Evolutionary conservation across 2,888 invertebrate genomes (phyloP), one percentile per base, ranked within the genome.

Genomic region (Nycteola revayana): DNA sequence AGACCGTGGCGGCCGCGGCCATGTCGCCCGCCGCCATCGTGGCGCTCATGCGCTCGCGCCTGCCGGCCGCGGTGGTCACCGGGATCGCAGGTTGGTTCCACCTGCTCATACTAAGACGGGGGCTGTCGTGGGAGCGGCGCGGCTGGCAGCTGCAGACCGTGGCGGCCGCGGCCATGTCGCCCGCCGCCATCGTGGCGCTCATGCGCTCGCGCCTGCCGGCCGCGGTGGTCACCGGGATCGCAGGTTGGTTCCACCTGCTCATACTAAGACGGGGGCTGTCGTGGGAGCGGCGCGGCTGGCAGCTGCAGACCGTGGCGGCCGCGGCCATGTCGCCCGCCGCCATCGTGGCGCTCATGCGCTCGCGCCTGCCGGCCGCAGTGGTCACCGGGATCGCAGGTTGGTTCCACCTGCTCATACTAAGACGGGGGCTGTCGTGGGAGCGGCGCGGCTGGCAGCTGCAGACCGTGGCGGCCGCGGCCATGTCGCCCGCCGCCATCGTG

Each of bases 321-420:
- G 94, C 94, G 4, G 94, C 95, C 59, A 93, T 96, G 81, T 96
- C 96, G 1, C 93, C 94, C 0, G 91, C 92, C 10, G 94, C 95
- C 32, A 92, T 95, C 9, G 91, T 91, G 56, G 93, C 94, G 57
- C 84, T 97, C 45, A 90, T 96, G 38, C 93, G 93, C 71, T 95
- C 95, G 0, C 92, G 50, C 1, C 55, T 75, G 42, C 73, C 73
- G 0, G 89, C 90, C 34, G 92, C 92, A 1, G 91, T 95, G 25
- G 90, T 75, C 8, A 48, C 51, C 0, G 75, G 78, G 25, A 56
- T 83, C 26, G 51, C 72, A 8, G 80, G 83, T 83, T n/a, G n/a
- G n/a, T n/a, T 21, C 30, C 25, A 6, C 24, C 2, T 6, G n/a
- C 7, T 1, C 7, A 22, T n/a, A n/a, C n/a, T n/a, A n/a, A n/a